phyloP scores from a whole-genome alignment of 2,888 invertebrate genomes.

The Parasteatoda lunata region DNA sequence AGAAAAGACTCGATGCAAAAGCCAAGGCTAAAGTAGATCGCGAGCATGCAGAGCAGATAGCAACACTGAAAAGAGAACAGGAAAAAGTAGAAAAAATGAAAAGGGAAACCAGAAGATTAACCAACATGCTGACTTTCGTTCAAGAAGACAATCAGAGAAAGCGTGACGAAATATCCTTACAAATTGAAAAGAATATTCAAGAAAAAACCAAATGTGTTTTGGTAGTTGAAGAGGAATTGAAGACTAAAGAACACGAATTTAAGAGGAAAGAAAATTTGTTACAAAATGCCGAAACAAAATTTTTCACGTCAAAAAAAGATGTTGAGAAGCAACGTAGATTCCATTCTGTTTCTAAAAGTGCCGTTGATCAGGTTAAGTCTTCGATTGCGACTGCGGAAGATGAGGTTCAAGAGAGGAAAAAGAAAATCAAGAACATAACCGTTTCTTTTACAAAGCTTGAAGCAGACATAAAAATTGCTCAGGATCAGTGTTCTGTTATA shows the following conservation, averaged over 20 bases:
- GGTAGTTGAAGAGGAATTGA: slow-evolving; percentile 4
- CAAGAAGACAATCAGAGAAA: slow-evolving; percentile 14
- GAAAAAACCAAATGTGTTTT: slow-evolving; percentile 14
- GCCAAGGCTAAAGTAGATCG: background rate
- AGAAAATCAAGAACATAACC: background rate
- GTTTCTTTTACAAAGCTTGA: slow-evolving; percentile 13
- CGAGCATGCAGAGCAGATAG: background rate
- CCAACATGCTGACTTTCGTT: background rate
- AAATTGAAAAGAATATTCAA: slow-evolving; percentile 24
- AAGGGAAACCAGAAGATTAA: slow-evolving; percentile 7
- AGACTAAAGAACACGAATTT: slow-evolving; percentile 1
- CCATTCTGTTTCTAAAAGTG: slow-evolving; percentile 20
- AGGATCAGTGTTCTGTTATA: slow-evolving; percentile 32
- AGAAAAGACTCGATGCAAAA: background rate
- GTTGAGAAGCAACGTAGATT: slow-evolving; percentile 15
- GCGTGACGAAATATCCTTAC: background rate
- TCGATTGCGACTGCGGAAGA: background rate
- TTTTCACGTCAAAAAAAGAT: slow-evolving; percentile 13
- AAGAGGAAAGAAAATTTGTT: slow-evolving; percentile 25
- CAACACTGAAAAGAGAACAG: slow-evolving; percentile 2
- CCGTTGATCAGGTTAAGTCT: slow-evolving; percentile 4
- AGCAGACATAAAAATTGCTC: slow-evolving; percentile 8
- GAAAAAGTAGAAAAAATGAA: background rate
- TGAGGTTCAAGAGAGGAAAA: background rate
- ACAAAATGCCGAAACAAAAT: slow-evolving; percentile 29